Base-by-base conservation (phyloP, 2,797 vertebrate species). In the Eleutherodactylus coqui region DNA sequence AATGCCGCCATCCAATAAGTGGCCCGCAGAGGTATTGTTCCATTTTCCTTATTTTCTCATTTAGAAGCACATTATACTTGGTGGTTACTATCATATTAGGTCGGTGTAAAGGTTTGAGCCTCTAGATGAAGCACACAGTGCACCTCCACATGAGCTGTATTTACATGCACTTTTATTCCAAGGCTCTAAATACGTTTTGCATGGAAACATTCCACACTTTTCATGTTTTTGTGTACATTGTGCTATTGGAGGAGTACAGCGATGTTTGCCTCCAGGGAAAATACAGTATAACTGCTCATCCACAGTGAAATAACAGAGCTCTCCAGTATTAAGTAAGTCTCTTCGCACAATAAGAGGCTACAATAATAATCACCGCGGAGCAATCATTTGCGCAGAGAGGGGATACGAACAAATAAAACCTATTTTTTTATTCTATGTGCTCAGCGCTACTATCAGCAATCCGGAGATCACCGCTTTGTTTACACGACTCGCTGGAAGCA, bases 401-500 rank as follows among this genome's bases (percentile, higher is more conserved):
- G 53, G 51, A 77, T 4, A 5, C 32, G 8, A 11, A n/a, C 32
- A 13, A 77, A 34, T 21, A 76, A 53, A 76, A 11, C 17, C 47
- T 16, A 9, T 45, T 75, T 47, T 27, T 72, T 75, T 7, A 67
- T 34, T n/a, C n/a, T 24, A 70, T 51, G 34, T 43, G 14, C 21
- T 82, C 11, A 55, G 49, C 32, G 27, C 38, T 51, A 53, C 19
- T 38, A 72, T 49, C 29, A 41, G 47, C 24, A 38, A 82, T 55
- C 11, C 51, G 0, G 3, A 69, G 43, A 45, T 64, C 19, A 32
- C 17, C 19, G 45, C 49, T n/a, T 38, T 17, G 21, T 72, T 72
- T 72, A 82, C 67, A 82, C 80, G 51, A 32, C 67, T 73, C 13
- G 49, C 67, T 82, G 32, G 51, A 29, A 82, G 34, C 49, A 73